Evolutionary conservation across 2,888 invertebrate species (phyloP).

Genomic region (Dryobotodes eremita): DNA sequence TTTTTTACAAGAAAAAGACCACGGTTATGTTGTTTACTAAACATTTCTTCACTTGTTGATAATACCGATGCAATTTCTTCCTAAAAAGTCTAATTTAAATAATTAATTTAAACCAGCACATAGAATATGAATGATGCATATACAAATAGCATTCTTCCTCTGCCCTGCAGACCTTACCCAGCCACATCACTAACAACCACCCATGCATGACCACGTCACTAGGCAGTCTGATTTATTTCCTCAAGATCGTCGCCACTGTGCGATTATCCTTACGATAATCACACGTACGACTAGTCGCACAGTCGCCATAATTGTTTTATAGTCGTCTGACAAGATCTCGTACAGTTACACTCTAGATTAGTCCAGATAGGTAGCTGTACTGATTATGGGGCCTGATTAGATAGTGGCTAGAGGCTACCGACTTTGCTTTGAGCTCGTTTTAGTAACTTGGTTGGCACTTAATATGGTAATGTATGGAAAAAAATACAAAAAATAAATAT

Average conservation of each 20-base stretch:
- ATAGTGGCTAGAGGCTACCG: constrained; percentile 36
- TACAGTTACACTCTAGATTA: constrained; percentile 44
- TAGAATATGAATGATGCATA: too few relatives aligned
- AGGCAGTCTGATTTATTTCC: constrained; percentile 52
- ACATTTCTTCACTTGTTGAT: too few relatives aligned
- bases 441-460: constrained; percentile 31
- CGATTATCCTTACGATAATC: constrained; percentile 60
- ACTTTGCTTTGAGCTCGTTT: constrained; percentile 44
- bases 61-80: too few relatives aligned
- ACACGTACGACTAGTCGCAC: constrained; percentile 41
- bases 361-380: constrained; percentile 12
- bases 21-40: too few relatives aligned
- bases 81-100: too few relatives aligned
- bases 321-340: constrained; percentile 33
- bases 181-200: constrained; percentile 26
- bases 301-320: constrained; percentile 54
- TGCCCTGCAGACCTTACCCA: constrained; percentile 10
- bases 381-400: constrained; percentile 53
- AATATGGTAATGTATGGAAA: constrained; percentile 38
- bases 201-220: constrained; percentile 35
- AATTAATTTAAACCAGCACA: too few relatives aligned
- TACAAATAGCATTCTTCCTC: too few relatives aligned
- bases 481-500: too few relatives aligned
- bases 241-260: constrained; percentile 49
- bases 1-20: too few relatives aligned